Percentiles rank a stretch among this genome's conserved stretches.
Conservation (phyloP, 2,113 vertebrate genomes). For the Syngnathus typhle region DNA sequence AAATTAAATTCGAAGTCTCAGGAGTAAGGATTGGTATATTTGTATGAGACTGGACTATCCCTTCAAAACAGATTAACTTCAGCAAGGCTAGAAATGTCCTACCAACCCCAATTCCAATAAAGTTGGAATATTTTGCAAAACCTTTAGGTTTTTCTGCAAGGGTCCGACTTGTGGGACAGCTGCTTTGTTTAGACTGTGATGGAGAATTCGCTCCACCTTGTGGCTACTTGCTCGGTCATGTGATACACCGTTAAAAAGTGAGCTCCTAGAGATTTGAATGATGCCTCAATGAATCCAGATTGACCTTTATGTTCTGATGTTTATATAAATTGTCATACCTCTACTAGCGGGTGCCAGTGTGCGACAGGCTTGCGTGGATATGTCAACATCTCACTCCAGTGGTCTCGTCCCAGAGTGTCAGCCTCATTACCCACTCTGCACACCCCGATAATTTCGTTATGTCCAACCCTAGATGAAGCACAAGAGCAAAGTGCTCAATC, state of each 20-base stretch:
- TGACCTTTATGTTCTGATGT: neutral
- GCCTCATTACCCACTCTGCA: conserved; percentile 91
- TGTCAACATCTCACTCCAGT: conserved; percentile 95
- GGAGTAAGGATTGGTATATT: neutral
- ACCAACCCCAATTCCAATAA: no score
- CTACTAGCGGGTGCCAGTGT: conserved; percentile 89
- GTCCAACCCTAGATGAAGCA: conserved; percentile 79
- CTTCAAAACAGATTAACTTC: neutral
- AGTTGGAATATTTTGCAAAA: no score
- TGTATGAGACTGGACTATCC: neutral
- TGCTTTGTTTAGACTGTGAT: no score
- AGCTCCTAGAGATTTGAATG: no score
- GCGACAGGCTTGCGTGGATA: conserved; percentile 95
- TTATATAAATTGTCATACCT: conserved; percentile 71
- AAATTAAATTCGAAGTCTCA: neutral
- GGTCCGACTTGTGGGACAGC: no score
- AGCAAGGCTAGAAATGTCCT: neutral
- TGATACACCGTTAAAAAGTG: no score
- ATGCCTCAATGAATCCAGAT: neutral
- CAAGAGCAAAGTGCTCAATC: neutral
- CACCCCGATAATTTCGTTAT: conserved; percentile 96
- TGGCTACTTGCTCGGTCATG: no score
- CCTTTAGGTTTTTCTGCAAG: no score
- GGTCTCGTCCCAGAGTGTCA: conserved; percentile 88
- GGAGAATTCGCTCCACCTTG: no score